phyloP scores from a whole-genome alignment of 2,888 invertebrate species.

The Plagodis pulveraria region DNA sequence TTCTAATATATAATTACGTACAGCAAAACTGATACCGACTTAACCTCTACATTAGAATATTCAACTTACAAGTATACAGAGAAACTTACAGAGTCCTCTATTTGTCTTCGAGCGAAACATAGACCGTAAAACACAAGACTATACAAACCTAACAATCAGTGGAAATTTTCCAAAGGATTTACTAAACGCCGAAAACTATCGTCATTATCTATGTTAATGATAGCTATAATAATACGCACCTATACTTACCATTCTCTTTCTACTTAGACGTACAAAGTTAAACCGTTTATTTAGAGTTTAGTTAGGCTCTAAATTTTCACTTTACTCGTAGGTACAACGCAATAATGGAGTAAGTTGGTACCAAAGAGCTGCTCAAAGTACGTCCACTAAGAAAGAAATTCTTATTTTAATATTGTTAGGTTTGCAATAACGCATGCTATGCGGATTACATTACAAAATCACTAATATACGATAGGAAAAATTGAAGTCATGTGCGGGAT shows the following conservation, averaged over 20 bases:
- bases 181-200: conserved; percentile 16
- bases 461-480: no score
- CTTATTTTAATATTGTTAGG: no score
- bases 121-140: conserved; percentile 22
- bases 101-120: neutral
- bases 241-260: conserved; percentile 5
- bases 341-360: no score
- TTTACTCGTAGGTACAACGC: neutral
- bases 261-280: conserved; percentile 11
- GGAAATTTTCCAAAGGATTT: conserved; percentile 17
- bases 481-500: no score
- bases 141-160: conserved; percentile 35
- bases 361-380: no score
- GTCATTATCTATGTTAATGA: neutral
- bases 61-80: neutral
- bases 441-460: no score
- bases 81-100: neutral
- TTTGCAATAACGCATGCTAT: no score
- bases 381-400: no score
- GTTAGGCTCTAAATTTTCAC: neutral
- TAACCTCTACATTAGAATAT: no score
- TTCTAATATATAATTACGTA: no score
- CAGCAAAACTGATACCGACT: no score
- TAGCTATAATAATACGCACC: conserved; percentile 1
- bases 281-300: neutral